These are phyloP conservation scores for Tetranychus cinnabarinus DNA, from an alignment of 1,140 invertebrate genomes.

Conservation along the genomic window DNA sequence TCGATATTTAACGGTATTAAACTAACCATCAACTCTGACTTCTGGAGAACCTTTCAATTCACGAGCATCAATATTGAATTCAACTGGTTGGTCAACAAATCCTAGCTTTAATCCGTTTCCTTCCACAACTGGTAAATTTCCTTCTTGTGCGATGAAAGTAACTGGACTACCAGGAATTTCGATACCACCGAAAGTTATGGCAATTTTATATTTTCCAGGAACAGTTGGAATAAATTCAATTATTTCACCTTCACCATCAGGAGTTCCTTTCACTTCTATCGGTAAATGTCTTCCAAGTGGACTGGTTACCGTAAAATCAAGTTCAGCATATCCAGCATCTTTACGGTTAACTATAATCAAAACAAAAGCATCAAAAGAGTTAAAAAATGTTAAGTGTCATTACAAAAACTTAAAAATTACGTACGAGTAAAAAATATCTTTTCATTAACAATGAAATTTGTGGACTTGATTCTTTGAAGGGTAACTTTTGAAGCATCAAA, in stretches of 20 bases:
- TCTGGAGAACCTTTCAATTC: conserved; percentile 31
- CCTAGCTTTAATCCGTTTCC: conserved; percentile 18
- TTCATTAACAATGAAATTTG: conserved; percentile 57
- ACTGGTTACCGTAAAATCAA: conserved; percentile 64
- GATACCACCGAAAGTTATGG: conserved; percentile 59
- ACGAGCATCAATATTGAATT: conserved; percentile 21
- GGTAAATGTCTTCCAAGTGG: conserved; percentile 66
- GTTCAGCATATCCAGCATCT: conserved; percentile 64
- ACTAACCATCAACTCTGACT: conserved; percentile 29
- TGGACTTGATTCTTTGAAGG: conserved; percentile 38
- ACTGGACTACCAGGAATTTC: conserved; percentile 26
- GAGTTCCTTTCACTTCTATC: conserved; percentile 45
- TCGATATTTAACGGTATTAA: conserved; percentile 27
- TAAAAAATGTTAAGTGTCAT: background rate
- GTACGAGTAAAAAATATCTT: conserved; percentile 44
- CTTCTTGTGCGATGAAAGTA: conserved; percentile 15
- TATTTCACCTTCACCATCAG: conserved; percentile 39
- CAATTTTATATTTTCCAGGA: conserved; percentile 68
- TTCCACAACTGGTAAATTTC: conserved; percentile 12
- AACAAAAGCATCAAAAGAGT: conserved; percentile 11
- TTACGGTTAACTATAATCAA: conserved; percentile 42
- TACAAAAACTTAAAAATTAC: conserved; percentile 22
- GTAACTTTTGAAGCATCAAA: conserved; percentile 57
- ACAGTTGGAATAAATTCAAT: conserved; percentile 64
- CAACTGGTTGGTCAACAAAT: conserved; percentile 18